Percentiles rank a stretch among this genome's conserved stretches.
Conservation (phyloP, 2,888 invertebrate species). For the Caenorhabditis japonica region DNA sequence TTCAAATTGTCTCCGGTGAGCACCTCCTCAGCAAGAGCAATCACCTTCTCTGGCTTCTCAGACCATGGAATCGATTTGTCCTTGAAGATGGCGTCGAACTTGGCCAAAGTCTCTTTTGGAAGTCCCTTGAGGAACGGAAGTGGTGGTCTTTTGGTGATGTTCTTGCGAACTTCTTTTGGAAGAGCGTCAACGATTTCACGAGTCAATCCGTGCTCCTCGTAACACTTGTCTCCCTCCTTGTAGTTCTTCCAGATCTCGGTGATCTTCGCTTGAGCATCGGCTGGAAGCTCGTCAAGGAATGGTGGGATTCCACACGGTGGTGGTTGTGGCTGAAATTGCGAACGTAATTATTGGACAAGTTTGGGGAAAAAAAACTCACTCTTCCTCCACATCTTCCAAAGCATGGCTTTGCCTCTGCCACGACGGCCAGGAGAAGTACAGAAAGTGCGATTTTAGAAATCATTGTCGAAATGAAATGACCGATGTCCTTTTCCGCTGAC, state of each 20-base stretch:
- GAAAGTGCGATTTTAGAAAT: conserved; percentile 29
- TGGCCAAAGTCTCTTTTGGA: conserved; percentile 47
- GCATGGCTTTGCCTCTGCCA: conserved; percentile 35
- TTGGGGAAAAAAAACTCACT: too few relatives aligned
- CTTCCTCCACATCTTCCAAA: conserved; percentile 46
- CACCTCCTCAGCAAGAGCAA: conserved; percentile 62
- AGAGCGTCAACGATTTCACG: conserved; percentile 55
- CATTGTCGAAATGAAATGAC: conserved; percentile 27
- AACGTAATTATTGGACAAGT: neutral
- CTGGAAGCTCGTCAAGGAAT: conserved; percentile 57
- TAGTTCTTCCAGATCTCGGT: conserved; percentile 61
- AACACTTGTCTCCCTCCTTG: conserved; percentile 65
- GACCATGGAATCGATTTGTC: conserved; percentile 52
- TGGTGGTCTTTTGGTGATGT: conserved; percentile 31
- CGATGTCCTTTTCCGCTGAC: conserved; percentile 19
- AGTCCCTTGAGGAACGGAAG: conserved; percentile 45
- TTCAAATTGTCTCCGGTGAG: conserved; percentile 63
- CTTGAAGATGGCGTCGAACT: conserved; percentile 60
- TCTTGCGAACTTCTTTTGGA: conserved; percentile 44
- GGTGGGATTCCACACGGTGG: conserved; percentile 62
- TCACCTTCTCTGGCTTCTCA: conserved; percentile 59
- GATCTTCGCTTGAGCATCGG: conserved; percentile 49
- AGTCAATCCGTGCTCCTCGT: conserved; percentile 58
- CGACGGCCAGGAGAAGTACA: conserved; percentile 32
- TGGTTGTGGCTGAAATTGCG: conserved; percentile 30